These are phyloP conservation scores for Periparus ater DNA, from an alignment of 2,797 vertebrate species.

Conservation along the genomic window DNA sequence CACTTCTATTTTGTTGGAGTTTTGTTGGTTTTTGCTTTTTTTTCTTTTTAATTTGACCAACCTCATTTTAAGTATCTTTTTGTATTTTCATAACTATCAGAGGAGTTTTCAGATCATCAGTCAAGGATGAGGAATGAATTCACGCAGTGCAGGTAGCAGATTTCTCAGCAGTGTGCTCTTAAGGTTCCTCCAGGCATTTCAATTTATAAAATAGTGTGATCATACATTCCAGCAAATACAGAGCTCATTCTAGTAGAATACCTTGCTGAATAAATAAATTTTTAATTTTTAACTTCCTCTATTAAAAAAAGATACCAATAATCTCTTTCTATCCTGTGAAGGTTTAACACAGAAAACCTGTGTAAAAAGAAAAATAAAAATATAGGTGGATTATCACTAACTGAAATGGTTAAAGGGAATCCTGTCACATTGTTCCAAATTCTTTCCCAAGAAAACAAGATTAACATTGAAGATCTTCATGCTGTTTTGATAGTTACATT, in stretches of 20 bases:
- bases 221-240: background rate
- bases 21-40: background rate
- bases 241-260: background rate
- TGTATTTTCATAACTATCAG: background rate
- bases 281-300: background rate
- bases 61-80: background rate
- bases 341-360: background rate
- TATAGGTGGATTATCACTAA: background rate
- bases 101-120: background rate
- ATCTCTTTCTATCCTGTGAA: background rate
- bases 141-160: background rate
- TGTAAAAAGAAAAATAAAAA: background rate
- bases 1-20: background rate
- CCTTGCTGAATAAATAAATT: background rate
- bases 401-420: background rate
- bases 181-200: background rate
- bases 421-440: background rate
- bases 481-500: background rate
- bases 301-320: background rate
- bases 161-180: background rate
- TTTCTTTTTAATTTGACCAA: background rate
- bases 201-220: background rate
- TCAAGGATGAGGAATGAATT: background rate
- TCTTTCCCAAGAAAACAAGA: background rate
- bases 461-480: background rate